phyloP scores from a whole-genome alignment of 2,797 vertebrate genomes.

The Mormyrus proboscirostris region DNA sequence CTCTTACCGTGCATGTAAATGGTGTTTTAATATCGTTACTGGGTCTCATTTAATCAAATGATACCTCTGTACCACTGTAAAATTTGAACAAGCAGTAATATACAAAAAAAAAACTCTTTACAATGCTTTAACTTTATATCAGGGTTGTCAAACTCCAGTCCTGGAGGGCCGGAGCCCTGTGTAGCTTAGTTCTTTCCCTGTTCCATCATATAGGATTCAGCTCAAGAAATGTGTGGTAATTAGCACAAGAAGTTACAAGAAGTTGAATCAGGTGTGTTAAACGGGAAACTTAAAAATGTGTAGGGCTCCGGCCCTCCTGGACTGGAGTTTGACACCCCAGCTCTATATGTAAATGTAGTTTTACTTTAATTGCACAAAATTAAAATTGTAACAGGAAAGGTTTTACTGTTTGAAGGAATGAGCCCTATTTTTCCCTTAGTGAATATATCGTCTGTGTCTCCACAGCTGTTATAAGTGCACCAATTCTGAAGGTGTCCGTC shows the following conservation, averaged over 20 bases:
- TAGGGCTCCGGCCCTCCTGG: too few species aligned
- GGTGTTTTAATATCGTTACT: background rate
- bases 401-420: background rate
- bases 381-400: background rate
- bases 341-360: background rate
- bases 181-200: too few species aligned
- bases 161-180: too few species aligned
- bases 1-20: background rate
- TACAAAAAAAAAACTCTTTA: background rate
- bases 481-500: constrained; percentile 13
- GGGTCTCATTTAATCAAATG: background rate
- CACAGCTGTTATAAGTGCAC: constrained; percentile 38
- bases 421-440: background rate
- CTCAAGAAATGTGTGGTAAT: too few species aligned
- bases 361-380: background rate
- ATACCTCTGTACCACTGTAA: background rate
- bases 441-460: background rate
- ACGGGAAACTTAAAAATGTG: too few species aligned
- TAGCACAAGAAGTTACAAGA: too few species aligned
- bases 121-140: background rate
- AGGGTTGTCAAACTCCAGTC: too few species aligned
- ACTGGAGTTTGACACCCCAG: too few species aligned
- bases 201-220: too few species aligned
- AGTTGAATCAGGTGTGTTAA: too few species aligned
- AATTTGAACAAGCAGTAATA: background rate